Percentiles rank a stretch among this genome's conserved stretches.
phyloP scores from a whole-genome alignment of 2,113 vertebrate species.

The Sinosuthora webbiana region DNA sequence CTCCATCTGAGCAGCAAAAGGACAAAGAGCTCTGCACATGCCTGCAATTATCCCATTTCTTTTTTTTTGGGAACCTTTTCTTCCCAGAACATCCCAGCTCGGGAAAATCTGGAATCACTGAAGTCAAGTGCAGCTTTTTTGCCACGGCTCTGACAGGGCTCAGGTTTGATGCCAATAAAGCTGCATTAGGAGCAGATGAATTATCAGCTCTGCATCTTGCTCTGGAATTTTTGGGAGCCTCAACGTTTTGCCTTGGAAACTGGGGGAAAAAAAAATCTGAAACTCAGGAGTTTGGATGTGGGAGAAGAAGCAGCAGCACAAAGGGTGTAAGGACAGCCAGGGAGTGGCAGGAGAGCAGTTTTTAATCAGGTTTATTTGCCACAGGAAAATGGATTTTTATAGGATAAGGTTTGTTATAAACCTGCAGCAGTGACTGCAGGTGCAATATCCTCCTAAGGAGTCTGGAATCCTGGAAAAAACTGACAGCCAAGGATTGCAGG shows the following conservation, averaged over 20 bases:
- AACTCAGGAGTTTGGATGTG: neutral
- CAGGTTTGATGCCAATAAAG: neutral
- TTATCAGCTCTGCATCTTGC: neutral
- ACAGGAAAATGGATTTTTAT: neutral
- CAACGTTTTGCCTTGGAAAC: neutral
- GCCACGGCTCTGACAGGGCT: neutral
- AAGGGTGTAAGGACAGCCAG: neutral
- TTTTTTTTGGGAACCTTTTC: neutral
- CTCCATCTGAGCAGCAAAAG: neutral
- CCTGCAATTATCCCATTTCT: neutral
- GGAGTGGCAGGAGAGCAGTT: fast-evolving
- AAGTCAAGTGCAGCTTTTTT: neutral
- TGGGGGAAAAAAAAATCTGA: neutral
- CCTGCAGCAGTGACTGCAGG: no score
- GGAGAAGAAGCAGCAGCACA: neutral
- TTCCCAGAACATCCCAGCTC: neutral
- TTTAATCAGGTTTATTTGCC: neutral
- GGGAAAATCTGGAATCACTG: neutral
- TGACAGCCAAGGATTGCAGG: neutral
- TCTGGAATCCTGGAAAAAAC: neutral
- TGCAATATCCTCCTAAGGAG: no score
- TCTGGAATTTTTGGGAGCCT: neutral
- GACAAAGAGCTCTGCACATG: neutral
- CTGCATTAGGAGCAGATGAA: neutral
- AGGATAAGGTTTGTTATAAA: neutral